phyloP scores from a whole-genome alignment of 2,797 vertebrate species.

The Varecia variegata region DNA sequence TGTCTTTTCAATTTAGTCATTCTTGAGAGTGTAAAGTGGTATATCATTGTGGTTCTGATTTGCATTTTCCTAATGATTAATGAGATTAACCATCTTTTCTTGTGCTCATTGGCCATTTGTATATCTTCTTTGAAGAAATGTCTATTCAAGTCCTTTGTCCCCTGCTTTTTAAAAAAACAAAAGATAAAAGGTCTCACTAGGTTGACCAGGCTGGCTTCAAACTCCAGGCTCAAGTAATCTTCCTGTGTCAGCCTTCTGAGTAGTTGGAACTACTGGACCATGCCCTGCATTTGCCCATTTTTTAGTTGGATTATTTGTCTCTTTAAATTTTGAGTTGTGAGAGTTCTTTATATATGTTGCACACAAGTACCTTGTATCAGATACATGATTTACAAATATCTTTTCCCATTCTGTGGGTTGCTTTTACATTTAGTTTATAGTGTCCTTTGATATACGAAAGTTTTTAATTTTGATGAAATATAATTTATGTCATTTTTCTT shows the following conservation, averaged over 20 bases:
- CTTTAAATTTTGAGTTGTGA: constrained; percentile 10
- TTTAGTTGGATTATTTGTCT: background rate
- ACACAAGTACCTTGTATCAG: background rate
- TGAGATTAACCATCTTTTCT: background rate
- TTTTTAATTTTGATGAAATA: constrained; percentile 28
- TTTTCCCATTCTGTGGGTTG: background rate
- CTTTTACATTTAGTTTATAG: background rate
- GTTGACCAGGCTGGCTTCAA: background rate
- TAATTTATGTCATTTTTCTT: constrained; percentile 20
- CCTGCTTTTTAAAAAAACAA: too few species aligned
- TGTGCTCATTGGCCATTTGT: background rate
- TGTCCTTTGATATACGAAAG: background rate
- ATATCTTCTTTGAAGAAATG: background rate
- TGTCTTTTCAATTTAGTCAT: background rate
- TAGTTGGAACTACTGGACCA: background rate
- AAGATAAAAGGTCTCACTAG: background rate
- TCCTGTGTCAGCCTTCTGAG: background rate
- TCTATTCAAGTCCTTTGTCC: background rate
- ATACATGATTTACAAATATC: background rate
- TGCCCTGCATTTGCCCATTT: background rate
- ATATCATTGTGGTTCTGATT: background rate
- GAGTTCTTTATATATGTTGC: background rate
- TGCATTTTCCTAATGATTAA: background rate
- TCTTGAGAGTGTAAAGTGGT: background rate
- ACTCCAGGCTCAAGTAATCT: background rate